phyloP scores from a whole-genome alignment of 2,113 vertebrate genomes.

The Carassius auratus region DNA sequence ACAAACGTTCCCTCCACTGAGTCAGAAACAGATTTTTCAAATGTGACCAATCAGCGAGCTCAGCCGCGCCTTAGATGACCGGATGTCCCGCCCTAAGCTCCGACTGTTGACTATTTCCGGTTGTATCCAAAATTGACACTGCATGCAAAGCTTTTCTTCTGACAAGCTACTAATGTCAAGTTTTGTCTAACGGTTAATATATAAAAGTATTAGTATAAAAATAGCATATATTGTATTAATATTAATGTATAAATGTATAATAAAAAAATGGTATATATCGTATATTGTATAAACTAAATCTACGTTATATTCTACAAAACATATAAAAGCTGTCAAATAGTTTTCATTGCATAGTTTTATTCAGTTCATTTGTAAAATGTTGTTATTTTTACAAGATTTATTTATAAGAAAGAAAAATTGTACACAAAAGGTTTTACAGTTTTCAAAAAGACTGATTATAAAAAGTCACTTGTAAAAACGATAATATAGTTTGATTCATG shows the following conservation, averaged over 20 bases:
- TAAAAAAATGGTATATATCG: not conserved
- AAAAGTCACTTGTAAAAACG: not conserved
- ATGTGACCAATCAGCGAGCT: constrained; percentile 55
- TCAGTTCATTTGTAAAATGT: not conserved
- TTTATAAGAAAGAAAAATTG: not conserved
- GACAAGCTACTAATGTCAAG: too few species aligned
- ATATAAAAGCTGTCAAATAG: not conserved
- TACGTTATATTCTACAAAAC: not conserved
- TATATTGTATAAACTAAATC: not conserved
- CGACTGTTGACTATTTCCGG: not conserved
- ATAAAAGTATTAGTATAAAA: too few species aligned
- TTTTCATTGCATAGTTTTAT: not conserved
- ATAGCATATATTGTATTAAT: not conserved
- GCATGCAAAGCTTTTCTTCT: too few species aligned
- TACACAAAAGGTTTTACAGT: not conserved
- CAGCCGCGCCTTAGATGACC: constrained; percentile 36
- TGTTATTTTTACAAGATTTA: not conserved
- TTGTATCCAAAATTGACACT: not conserved
- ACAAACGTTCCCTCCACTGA: constrained; percentile 72
- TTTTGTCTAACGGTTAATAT: too few species aligned
- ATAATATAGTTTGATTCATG: not conserved
- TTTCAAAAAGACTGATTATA: not conserved
- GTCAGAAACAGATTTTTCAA: constrained; percentile 64
- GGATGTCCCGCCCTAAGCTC: constrained; percentile 8
- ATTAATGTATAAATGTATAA: too few species aligned